Percentiles rank a stretch among this genome's conserved stretches.
Conservation (phyloP, 2,797 vertebrate species). For the Myripristis murdjan region DNA sequence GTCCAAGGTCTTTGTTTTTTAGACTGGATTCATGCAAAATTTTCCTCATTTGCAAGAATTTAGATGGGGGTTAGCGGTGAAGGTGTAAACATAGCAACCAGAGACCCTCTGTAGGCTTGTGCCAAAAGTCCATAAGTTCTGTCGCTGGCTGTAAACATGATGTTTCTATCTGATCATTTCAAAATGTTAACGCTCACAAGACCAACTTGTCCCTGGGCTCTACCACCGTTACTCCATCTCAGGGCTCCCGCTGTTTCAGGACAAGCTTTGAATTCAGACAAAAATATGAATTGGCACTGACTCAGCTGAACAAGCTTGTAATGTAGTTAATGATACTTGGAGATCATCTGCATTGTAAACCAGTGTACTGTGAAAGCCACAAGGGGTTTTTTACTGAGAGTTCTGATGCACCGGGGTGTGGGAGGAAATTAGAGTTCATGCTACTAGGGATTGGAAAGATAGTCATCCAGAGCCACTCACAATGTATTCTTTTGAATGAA, state of each 20-base stretch:
- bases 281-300: constrained; percentile 18
- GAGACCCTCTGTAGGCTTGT: constrained; percentile 12
- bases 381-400: constrained; percentile 17
- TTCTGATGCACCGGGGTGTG: constrained; percentile 2
- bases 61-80: background rate
- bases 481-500: constrained; percentile 16
- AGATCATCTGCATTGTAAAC: constrained; percentile 29
- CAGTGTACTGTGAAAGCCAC: constrained; percentile 29
- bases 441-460: background rate
- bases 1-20: background rate
- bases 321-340: constrained; percentile 10
- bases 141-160: constrained; percentile 30
- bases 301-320: constrained; percentile 20
- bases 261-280: constrained; percentile 21
- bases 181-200: constrained; percentile 31
- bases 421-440: constrained; percentile 11
- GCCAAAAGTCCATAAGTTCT: constrained; percentile 5
- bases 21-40: constrained; percentile 10
- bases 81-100: background rate
- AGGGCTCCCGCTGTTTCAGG: constrained; percentile 43
- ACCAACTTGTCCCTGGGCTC: constrained; percentile 20
- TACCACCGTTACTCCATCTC: constrained; percentile 36
- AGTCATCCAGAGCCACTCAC: constrained; percentile 25
- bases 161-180: constrained; percentile 45
- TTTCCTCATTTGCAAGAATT: background rate